Conservation (phyloP, 2,113 vertebrate species). For the Tragelaphus scriptus region DNA sequence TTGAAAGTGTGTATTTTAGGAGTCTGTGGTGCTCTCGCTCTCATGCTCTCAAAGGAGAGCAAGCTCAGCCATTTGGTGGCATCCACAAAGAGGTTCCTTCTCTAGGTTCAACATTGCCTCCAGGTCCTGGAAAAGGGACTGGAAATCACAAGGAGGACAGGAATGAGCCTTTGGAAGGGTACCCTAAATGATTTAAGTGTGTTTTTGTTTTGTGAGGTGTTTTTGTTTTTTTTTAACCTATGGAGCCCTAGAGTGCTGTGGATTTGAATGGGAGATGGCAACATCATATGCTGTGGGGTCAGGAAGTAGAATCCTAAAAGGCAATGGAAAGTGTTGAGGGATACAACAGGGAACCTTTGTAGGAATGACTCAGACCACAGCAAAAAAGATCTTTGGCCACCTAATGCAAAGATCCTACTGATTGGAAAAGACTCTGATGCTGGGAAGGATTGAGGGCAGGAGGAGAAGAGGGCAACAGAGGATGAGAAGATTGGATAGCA, state of each 20-base stretch:
- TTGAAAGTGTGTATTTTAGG: not conserved
- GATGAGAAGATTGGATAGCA: not conserved
- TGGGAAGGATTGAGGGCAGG: not conserved
- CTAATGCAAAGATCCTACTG: not conserved
- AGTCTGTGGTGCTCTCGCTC: not conserved
- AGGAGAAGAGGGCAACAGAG: not conserved
- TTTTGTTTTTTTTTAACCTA: not conserved
- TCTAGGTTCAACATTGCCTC: not conserved
- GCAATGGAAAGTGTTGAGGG: not conserved
- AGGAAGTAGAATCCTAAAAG: not conserved
- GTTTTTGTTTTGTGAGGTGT: not conserved
- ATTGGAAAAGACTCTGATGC: not conserved
- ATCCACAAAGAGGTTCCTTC: not conserved
- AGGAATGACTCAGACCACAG: not conserved
- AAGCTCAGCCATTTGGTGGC: not conserved
- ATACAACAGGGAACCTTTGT: not conserved
- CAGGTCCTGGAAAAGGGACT: not conserved
- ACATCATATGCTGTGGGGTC: not conserved
- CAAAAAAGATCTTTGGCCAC: not conserved
- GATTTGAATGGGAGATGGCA: not conserved
- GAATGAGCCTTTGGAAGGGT: not conserved
- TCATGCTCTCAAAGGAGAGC: not conserved
- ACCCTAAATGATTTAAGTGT: not conserved
- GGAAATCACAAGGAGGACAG: not conserved
- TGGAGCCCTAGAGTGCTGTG: not conserved